phyloP scores from a whole-genome alignment of 1,140 invertebrate species.

The Neodiprion lecontei region DNA sequence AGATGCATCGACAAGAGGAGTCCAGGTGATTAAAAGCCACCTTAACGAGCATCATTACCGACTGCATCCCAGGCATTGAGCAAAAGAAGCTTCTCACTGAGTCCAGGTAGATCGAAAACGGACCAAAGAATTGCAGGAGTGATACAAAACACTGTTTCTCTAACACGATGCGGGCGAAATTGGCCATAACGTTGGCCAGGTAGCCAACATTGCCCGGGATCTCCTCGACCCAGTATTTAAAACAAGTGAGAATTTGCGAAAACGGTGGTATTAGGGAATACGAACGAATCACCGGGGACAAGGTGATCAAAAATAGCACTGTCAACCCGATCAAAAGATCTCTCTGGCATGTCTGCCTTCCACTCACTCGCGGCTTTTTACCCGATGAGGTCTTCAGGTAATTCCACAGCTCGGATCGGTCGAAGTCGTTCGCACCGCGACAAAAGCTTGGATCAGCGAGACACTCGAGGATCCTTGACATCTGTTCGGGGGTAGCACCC shows the following conservation, averaged over 20 bases:
- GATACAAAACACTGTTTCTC: neutral
- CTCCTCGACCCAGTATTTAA: neutral
- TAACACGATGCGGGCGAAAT: neutral
- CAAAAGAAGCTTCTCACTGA: neutral
- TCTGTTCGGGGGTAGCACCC: neutral
- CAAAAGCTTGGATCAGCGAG: constrained; percentile 6
- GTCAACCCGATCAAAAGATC: constrained; percentile 1
- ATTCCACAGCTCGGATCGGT: constrained; percentile 9
- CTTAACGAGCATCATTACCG: neutral
- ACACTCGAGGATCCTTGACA: neutral
- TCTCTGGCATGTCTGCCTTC: neutral
- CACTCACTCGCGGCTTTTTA: neutral
- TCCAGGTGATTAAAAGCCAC: neutral
- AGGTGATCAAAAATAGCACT: neutral
- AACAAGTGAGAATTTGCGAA: neutral
- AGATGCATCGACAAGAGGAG: neutral
- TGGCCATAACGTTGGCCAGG: neutral
- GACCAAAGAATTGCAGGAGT: neutral
- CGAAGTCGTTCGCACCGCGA: neutral
- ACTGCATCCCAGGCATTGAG: neutral
- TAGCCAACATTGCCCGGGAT: neutral
- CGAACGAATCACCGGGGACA: constrained; percentile 1
- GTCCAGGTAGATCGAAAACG: neutral
- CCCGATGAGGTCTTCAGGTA: constrained; percentile 1
- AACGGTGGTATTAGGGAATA: neutral